Conservation (phyloP, 2,888 invertebrate species). For the Panorpa germanica region DNA sequence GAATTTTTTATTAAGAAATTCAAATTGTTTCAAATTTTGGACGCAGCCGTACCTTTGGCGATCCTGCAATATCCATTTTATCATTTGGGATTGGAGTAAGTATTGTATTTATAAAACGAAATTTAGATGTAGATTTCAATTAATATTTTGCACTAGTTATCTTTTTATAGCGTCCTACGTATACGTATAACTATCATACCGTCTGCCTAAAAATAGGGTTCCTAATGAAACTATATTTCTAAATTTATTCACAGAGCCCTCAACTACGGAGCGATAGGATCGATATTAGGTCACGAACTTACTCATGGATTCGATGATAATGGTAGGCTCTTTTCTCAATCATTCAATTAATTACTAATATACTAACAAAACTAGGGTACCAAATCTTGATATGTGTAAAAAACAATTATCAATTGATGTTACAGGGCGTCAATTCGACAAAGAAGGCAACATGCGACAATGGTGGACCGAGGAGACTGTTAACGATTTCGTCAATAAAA, state of each 20-base stretch:
- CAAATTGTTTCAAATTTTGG: constrained; percentile 18
- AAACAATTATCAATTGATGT: constrained; percentile 7
- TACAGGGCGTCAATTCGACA: constrained; percentile 65
- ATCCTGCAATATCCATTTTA: constrained; percentile 74
- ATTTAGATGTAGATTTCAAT: constrained; percentile 5
- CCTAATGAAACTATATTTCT: constrained; percentile 1
- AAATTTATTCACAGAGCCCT: constrained; percentile 37
- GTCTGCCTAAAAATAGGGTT: background rate
- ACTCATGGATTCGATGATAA: constrained; percentile 37
- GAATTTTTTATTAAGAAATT: constrained; percentile 5
- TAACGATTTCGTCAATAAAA: constrained; percentile 50
- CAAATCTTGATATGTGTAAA: too few species aligned
- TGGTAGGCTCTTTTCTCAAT: constrained; percentile 20
- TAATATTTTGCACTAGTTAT: constrained; percentile 6
- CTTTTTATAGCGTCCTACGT: background rate
- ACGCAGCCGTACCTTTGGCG: constrained; percentile 63
- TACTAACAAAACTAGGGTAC: constrained; percentile 11
- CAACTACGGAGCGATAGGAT: constrained; percentile 66
- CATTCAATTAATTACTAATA: constrained; percentile 7
- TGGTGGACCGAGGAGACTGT: constrained; percentile 81
- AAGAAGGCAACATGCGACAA: constrained; percentile 64
- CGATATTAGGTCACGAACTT: constrained; percentile 57
- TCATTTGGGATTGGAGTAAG: constrained; percentile 69
- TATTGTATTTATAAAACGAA: constrained; percentile 15
- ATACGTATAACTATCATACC: too few species aligned